Percentiles rank a stretch among this genome's conserved stretches.
Conservation (phyloP, 2,797 vertebrate species). For the Poeciliopsis paucimaculata region DNA sequence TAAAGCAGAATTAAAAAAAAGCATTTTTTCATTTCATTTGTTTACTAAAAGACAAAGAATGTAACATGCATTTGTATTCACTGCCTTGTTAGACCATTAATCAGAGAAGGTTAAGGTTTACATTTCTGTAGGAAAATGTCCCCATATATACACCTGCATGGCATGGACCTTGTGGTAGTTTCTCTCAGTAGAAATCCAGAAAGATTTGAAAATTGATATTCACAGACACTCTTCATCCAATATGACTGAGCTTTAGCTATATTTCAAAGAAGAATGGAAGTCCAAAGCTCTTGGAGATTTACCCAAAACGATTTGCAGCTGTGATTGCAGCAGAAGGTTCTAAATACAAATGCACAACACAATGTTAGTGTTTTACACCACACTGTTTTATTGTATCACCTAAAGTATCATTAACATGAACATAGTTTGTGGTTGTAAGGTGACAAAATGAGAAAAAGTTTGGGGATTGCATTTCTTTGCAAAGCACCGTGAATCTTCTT, state of each 20-base stretch:
- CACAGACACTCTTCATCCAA: background rate
- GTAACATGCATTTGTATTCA: background rate
- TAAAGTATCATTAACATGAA: background rate
- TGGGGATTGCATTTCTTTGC: background rate
- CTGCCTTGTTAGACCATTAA: background rate
- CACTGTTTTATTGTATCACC: background rate
- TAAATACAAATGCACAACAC: background rate
- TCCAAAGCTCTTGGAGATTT: background rate
- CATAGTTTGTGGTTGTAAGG: conserved; percentile 1
- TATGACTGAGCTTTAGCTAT: background rate
- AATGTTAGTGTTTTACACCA: background rate
- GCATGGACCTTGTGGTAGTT: background rate
- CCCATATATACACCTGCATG: background rate
- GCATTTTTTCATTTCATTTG: background rate
- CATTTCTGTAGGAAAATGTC: background rate
- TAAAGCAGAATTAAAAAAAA: background rate
- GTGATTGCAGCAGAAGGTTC: background rate
- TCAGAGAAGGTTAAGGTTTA: background rate
- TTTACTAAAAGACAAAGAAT: background rate
- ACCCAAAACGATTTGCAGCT: background rate
- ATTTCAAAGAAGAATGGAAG: background rate
- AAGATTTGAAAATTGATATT: background rate
- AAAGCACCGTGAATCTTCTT: background rate
- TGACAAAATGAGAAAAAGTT: background rate
- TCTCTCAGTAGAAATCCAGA: background rate